phyloP scores from a whole-genome alignment of 2,797 vertebrate species.

The Sebastes melanostomus region DNA sequence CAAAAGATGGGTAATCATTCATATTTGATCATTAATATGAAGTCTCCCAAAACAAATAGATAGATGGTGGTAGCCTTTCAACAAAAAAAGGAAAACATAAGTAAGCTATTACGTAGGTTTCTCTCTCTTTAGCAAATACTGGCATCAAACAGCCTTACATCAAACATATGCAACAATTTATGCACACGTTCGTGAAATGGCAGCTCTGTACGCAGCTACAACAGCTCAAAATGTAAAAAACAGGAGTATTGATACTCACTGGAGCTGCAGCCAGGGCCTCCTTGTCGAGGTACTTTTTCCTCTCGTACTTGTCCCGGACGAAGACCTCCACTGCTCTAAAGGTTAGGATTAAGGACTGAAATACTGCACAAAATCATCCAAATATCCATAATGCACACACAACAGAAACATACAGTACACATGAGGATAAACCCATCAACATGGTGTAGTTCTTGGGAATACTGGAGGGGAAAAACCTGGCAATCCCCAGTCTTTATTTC shows the following conservation, averaged over 20 bases:
- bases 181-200: neutral
- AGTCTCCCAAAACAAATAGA: neutral
- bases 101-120: neutral
- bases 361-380: neutral
- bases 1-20: neutral
- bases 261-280: slow-evolving; percentile 83
- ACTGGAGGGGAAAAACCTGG: too few species aligned
- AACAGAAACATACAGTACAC: neutral
- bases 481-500: neutral
- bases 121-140: neutral
- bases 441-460: neutral
- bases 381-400: neutral
- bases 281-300: slow-evolving; percentile 96
- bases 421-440: neutral
- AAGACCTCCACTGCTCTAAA: slow-evolving; percentile 98
- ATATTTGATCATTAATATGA: neutral
- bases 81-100: neutral
- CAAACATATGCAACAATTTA: neutral
- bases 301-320: slow-evolving; percentile 99
- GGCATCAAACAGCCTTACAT: neutral
- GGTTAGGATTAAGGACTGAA: slow-evolving; percentile 82
- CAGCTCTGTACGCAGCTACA: neutral
- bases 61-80: neutral
- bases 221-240: neutral
- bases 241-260: slow-evolving; percentile 83